phyloP scores from a whole-genome alignment of 2,113 vertebrate species.

The Castor canadensis region DNA sequence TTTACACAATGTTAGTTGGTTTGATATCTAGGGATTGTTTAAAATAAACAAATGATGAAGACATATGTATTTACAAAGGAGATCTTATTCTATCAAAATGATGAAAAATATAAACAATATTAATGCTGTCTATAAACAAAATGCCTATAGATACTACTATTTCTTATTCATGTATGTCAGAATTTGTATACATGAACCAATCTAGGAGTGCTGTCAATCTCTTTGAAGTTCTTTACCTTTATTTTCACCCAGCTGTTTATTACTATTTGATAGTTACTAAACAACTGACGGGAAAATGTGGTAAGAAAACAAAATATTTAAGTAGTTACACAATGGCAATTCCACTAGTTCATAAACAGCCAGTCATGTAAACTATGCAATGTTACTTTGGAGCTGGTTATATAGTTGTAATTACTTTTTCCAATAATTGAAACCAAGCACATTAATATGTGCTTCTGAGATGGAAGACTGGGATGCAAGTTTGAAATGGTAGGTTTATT shows the following conservation, averaged over 20 bases:
- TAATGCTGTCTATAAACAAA: background rate
- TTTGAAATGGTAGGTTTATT: background rate
- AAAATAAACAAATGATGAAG: background rate
- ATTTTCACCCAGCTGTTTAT: background rate
- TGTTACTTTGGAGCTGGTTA: background rate
- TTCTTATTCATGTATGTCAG: background rate
- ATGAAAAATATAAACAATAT: background rate
- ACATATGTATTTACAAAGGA: background rate
- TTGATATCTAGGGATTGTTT: background rate
- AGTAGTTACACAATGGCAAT: background rate
- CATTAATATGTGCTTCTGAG: background rate
- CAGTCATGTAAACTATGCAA: background rate
- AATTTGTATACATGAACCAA: background rate
- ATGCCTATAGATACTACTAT: background rate
- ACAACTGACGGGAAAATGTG: background rate
- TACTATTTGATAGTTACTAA: background rate
- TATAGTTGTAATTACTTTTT: background rate
- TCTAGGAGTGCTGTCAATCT: background rate
- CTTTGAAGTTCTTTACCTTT: background rate
- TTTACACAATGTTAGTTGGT: background rate
- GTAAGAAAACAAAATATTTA: background rate
- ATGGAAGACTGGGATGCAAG: background rate
- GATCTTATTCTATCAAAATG: background rate
- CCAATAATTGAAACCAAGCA: background rate
- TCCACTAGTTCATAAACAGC: background rate